phyloP scores from a whole-genome alignment of 1,140 invertebrate species.

The Brachionus angularis region DNA sequence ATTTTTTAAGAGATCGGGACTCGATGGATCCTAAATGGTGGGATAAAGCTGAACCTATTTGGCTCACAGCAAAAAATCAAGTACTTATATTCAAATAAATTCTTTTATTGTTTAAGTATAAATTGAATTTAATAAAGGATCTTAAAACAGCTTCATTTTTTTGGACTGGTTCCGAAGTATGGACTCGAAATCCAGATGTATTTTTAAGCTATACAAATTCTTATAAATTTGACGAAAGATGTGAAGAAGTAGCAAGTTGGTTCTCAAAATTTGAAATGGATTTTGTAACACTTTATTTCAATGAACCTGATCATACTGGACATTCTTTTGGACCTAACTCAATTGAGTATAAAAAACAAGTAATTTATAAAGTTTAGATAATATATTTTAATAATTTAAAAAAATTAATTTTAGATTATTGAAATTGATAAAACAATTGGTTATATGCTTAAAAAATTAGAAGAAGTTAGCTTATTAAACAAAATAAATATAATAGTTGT shows the following conservation, averaged over 20 bases:
- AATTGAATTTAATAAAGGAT: too few species aligned
- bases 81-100: neutral
- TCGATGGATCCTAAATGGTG: conserved; percentile 45
- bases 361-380: conserved; percentile 48
- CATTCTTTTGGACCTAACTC: conserved; percentile 46
- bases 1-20: conserved; percentile 23
- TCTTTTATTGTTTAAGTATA: too few species aligned
- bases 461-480: neutral
- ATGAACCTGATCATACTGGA: conserved; percentile 67
- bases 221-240: conserved; percentile 50
- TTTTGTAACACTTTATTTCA: conserved; percentile 68
- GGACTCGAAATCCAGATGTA: conserved; percentile 33
- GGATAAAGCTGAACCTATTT: conserved; percentile 44
- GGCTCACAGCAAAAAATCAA: conserved; percentile 45
- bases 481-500: conserved; percentile 32
- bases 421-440: conserved; percentile 17
- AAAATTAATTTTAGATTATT: conserved; percentile 53
- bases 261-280: conserved; percentile 60
- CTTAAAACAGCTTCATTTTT: conserved; percentile 38
- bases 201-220: neutral
- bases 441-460: neutral
- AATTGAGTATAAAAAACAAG: neutral
- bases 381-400: conserved; percentile 59
- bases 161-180: conserved; percentile 28
- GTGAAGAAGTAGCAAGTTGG: conserved; percentile 67